Conservation (phyloP, 2,888 invertebrate species). For the Aleiodes alternator region DNA sequence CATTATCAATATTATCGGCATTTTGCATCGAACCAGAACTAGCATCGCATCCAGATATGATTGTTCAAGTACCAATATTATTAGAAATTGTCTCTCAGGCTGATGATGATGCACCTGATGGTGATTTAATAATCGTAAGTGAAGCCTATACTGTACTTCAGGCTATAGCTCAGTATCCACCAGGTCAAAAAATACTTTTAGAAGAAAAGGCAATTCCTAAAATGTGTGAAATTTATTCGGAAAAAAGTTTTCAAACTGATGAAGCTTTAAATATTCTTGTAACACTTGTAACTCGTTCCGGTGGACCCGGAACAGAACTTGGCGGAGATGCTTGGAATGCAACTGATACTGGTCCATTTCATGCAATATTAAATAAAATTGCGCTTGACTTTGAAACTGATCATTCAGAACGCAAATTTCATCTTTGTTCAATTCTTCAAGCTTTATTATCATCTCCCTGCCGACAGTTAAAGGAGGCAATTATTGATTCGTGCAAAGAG, state of each 20-base stretch:
- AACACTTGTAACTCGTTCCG: conserved; percentile 84
- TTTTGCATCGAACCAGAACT: conserved; percentile 90
- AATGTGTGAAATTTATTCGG: conserved; percentile 91
- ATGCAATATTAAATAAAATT: conserved; percentile 88
- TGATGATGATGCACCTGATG: conserved; percentile 90
- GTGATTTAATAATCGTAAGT: conserved; percentile 90
- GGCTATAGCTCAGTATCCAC: conserved; percentile 86
- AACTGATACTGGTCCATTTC: conserved; percentile 86
- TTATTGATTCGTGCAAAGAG: conserved; percentile 80
- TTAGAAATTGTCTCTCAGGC: conserved; percentile 89
- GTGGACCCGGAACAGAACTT: conserved; percentile 71
- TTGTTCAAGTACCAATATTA: conserved; percentile 88
- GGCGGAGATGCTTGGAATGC: conserved; percentile 81
- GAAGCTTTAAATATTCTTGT: conserved; percentile 90
- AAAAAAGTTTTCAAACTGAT: conserved; percentile 92
- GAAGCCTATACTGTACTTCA: conserved; percentile 91
- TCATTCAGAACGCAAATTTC: conserved; percentile 92
- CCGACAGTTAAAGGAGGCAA: conserved; percentile 78
- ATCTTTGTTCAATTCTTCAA: conserved; percentile 87
- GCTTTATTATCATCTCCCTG: conserved; percentile 86
- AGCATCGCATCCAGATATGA: conserved; percentile 89
- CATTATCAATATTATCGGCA: conserved; percentile 89
- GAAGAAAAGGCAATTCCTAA: conserved; percentile 87
- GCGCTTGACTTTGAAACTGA: conserved; percentile 92
- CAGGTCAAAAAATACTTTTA: conserved; percentile 87